Conservation (phyloP, 2,113 vertebrate species). For the Apeltes quadracus region DNA sequence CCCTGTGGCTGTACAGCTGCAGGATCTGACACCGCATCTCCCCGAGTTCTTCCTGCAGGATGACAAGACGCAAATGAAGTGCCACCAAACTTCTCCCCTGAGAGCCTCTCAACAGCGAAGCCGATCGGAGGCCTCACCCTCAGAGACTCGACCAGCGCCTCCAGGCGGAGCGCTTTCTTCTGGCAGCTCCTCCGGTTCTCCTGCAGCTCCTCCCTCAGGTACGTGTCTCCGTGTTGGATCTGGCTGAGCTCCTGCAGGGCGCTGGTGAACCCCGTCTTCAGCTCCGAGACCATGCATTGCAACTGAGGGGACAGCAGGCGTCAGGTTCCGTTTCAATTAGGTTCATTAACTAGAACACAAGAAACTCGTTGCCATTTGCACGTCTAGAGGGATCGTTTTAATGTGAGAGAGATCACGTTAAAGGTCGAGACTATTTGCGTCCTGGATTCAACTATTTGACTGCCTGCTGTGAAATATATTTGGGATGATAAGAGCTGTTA, state of each 20-base stretch:
- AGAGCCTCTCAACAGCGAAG: not conserved
- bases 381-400: not conserved
- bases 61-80: not conserved
- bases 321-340: too few species aligned
- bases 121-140: slow-evolving; percentile 58
- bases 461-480: not conserved
- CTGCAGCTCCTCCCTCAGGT: slow-evolving; percentile 78
- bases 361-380: not conserved
- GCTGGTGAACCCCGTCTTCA: slow-evolving; percentile 77
- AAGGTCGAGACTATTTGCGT: not conserved
- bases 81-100: not conserved
- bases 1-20: slow-evolving; percentile 66
- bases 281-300: slow-evolving; percentile 79
- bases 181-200: slow-evolving; percentile 76
- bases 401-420: not conserved
- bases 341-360: not conserved
- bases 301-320: slow-evolving; percentile 58
- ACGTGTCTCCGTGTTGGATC: slow-evolving; percentile 80
- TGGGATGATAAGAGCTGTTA: not conserved
- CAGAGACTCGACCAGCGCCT: slow-evolving; percentile 76
- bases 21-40: slow-evolving; percentile 75
- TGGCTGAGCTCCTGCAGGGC: slow-evolving; percentile 79
- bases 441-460: not conserved
- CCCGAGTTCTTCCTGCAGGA: slow-evolving; percentile 76
- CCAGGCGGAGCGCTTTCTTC: slow-evolving; percentile 74